A percentile compares a stretch with the other conserved stretches of the same genome.
These are phyloP conservation scores for Sylvia borin DNA, from an alignment of 2,797 vertebrate species.

Conservation along the genomic window DNA sequence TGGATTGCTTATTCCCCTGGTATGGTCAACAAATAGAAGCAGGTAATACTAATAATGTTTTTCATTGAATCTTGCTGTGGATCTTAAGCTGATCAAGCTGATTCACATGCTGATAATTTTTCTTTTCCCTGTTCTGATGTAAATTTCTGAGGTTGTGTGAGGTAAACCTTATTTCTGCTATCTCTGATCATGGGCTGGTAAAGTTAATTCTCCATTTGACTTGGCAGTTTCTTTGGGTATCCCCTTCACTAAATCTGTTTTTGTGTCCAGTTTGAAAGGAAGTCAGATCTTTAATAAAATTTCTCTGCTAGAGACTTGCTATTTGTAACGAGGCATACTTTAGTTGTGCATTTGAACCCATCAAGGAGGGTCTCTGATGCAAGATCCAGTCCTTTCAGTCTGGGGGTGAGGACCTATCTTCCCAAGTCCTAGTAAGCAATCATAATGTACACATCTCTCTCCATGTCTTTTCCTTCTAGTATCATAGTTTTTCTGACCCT, in stretches of 20 bases:
- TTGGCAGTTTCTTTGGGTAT: background rate
- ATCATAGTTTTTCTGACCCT: background rate
- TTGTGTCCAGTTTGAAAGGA: background rate
- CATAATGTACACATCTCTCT: background rate
- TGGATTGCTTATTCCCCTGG: background rate
- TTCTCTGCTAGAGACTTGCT: background rate
- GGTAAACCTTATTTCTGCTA: background rate
- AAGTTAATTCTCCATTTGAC: background rate
- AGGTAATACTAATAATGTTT: background rate
- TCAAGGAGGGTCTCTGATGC: background rate
- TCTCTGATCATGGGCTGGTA: background rate
- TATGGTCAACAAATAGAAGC: background rate
- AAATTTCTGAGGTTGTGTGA: background rate
- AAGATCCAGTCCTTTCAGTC: background rate
- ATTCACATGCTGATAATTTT: background rate
- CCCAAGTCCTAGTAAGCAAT: background rate
- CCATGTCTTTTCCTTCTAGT: background rate
- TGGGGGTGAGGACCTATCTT: background rate
- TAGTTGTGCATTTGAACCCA: background rate
- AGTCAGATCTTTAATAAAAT: background rate
- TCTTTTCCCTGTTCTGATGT: background rate
- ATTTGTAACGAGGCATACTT: background rate
- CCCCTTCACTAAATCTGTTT: background rate
- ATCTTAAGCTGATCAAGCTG: background rate
- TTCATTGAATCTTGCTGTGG: background rate